These are phyloP conservation scores for Phortica okadai DNA, from an alignment of 2,888 invertebrate genomes.

Conservation along the genomic window DNA sequence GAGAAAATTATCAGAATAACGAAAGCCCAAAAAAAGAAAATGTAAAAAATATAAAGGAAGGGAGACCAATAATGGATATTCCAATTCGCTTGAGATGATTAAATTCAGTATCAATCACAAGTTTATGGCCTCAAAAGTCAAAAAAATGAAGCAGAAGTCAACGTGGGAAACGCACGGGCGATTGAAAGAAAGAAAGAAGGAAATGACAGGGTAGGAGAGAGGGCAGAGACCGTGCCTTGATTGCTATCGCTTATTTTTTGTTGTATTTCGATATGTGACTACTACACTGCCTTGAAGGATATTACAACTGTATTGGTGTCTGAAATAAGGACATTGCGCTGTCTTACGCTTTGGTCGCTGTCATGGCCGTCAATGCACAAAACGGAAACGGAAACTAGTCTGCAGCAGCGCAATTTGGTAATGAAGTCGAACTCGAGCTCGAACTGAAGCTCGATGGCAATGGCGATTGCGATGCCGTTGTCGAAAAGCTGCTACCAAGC, in stretches of 20 bases:
- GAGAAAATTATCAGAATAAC: slow-evolving; percentile 29
- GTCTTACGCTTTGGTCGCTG: neutral
- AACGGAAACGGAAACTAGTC: slow-evolving; percentile 63
- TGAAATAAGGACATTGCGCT: neutral
- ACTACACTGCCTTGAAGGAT: slow-evolving; percentile 36
- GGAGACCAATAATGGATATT: slow-evolving; percentile 26
- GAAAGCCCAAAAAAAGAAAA: slow-evolving; percentile 20
- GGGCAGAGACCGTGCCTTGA: slow-evolving; percentile 61
- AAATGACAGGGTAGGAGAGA: slow-evolving; percentile 48
- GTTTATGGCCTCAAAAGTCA: slow-evolving; percentile 71
- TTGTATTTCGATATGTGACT: slow-evolving; percentile 20
- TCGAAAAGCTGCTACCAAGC: slow-evolving; percentile 1
- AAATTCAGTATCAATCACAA: slow-evolving; percentile 70
- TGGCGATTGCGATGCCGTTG: slow-evolving; percentile 22
- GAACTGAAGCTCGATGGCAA: neutral
- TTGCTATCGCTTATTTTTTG: slow-evolving; percentile 61
- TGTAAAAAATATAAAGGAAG: slow-evolving; percentile 6
- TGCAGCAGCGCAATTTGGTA: slow-evolving; percentile 68
- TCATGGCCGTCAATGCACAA: slow-evolving; percentile 53
- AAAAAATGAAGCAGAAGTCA: neutral
- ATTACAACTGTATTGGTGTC: slow-evolving; percentile 44
- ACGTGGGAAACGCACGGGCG: neutral
- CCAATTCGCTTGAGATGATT: slow-evolving; percentile 64
- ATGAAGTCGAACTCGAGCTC: slow-evolving; percentile 54
- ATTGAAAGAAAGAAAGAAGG: slow-evolving; percentile 3